These are phyloP conservation scores for Dicycla oo DNA, from an alignment of 2,888 invertebrate species.

Conservation along the genomic window DNA sequence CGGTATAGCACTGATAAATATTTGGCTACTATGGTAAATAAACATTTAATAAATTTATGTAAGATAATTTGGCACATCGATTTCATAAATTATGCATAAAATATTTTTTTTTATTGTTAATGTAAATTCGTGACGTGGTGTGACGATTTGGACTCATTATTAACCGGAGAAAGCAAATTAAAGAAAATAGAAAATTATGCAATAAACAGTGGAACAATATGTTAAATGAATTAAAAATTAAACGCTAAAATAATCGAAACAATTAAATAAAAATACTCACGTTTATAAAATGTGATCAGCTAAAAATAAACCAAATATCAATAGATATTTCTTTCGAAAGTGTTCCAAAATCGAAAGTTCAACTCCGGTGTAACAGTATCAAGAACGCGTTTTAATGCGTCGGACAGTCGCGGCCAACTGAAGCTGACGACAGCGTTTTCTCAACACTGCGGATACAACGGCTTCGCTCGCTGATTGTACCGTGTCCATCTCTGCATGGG, in stretches of 20 bases:
- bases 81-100: too few species aligned
- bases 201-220: not conserved
- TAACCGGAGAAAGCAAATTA: not conserved
- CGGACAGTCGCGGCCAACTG: conserved; percentile 61
- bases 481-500: conserved; percentile 12
- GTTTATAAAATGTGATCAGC: conserved; percentile 2
- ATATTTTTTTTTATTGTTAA: not conserved
- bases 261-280: conserved; percentile 32
- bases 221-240: not conserved
- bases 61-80: too few species aligned
- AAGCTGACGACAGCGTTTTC: conserved; percentile 44
- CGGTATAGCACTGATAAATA: not conserved
- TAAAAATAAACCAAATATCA: conserved; percentile 19
- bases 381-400: conserved; percentile 54
- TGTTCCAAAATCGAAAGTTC: conserved; percentile 42
- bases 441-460: conserved; percentile 20
- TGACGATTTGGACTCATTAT: not conserved
- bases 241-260: not conserved
- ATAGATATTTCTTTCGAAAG: conserved; percentile 29
- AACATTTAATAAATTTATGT: not conserved
- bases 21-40: not conserved
- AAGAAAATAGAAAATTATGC: not conserved
- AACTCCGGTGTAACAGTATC: conserved; percentile 24
- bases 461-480: conserved; percentile 36
- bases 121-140: too few species aligned